A percentile compares a stretch with the other conserved stretches of the same genome.
Evolutionary conservation across 2,113 vertebrate species (phyloP).

Genomic region (Zosterops borbonicus): DNA sequence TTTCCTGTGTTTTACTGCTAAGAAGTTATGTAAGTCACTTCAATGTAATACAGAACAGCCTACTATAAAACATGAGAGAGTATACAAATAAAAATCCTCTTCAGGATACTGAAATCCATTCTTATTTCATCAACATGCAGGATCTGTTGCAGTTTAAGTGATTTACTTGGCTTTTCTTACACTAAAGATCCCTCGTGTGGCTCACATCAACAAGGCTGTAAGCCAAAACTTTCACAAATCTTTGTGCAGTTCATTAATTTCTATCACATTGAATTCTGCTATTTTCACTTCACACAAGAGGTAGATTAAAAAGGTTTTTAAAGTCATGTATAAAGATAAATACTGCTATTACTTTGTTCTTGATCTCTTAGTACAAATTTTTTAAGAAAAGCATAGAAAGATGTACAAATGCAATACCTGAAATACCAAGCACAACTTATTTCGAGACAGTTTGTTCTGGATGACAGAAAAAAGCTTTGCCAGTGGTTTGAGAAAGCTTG

Average conservation of each 20-base stretch:
- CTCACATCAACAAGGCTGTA: not conserved
- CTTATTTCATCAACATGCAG: not conserved
- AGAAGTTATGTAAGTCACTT: not conserved
- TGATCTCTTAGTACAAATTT: not conserved
- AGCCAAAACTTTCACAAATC: not conserved
- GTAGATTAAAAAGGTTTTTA: not conserved
- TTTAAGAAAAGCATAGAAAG: not conserved
- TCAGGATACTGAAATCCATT: not conserved
- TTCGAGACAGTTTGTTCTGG: slow-evolving; percentile 85
- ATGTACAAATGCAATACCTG: slow-evolving; percentile 76
- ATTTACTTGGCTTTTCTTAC: not conserved
- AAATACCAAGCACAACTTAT: slow-evolving; percentile 86
- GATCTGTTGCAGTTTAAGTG: not conserved
- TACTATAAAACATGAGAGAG: not conserved
- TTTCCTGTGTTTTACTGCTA: not conserved
- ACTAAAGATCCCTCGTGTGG: not conserved
- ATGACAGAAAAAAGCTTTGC: slow-evolving; percentile 89
- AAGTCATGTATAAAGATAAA: not conserved
- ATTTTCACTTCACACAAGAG: not conserved
- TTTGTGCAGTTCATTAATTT: not conserved
- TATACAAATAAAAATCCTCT: not conserved
- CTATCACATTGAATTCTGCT: not conserved
- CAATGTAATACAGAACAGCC: not conserved
- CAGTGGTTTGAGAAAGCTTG: slow-evolving; percentile 86
- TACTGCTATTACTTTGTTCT: not conserved